Conservation (phyloP, 1,140 invertebrate species). For the Pachyrhynchus sulphureomaculatus region DNA sequence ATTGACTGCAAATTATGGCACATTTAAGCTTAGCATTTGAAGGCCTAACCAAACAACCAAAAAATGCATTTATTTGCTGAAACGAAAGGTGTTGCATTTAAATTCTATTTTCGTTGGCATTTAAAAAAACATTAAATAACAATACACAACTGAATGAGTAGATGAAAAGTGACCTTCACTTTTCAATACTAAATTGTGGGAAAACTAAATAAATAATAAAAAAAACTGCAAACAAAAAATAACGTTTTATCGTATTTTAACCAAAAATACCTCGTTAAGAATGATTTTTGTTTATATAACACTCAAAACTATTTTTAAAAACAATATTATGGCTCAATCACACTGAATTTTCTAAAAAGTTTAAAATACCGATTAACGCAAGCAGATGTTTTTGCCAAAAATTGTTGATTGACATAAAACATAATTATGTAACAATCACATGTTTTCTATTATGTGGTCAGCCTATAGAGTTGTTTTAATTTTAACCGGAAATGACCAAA, state of each 20-base stretch:
- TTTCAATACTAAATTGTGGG: neutral
- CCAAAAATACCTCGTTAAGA: no score
- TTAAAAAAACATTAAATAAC: neutral
- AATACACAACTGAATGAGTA: neutral
- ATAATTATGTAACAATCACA: conserved; percentile 21
- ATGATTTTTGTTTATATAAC: no score
- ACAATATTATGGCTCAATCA: conserved; percentile 19
- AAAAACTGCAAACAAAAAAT: no score
- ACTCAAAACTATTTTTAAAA: conserved; percentile 16
- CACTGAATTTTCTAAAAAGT: neutral
- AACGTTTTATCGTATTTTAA: no score
- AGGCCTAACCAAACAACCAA: neutral
- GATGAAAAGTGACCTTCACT: neutral
- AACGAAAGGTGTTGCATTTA: neutral
- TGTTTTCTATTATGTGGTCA: neutral
- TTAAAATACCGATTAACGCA: neutral
- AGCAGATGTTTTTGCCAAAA: conserved; percentile 16
- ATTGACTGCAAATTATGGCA: neutral
- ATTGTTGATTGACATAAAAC: conserved; percentile 18
- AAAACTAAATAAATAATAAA: neutral
- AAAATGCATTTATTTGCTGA: neutral
- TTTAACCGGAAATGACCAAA: neutral
- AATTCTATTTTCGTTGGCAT: neutral
- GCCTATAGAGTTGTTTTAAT: neutral
- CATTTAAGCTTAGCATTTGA: neutral